Base-by-base conservation (phyloP, 1,140 invertebrate genomes). In the Rhizoglyphus robini region DNA sequence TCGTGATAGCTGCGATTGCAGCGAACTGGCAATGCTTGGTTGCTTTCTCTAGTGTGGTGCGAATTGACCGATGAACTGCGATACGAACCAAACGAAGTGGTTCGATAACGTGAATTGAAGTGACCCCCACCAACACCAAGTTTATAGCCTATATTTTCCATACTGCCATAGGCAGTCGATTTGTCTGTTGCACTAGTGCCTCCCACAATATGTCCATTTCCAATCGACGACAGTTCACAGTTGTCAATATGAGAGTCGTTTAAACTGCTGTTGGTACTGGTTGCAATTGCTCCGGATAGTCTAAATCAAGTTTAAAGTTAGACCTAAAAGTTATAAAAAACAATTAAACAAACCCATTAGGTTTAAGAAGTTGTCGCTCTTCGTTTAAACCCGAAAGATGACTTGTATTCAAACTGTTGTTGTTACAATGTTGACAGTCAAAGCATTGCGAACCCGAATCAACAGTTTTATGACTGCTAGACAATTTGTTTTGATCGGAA, bases 71-170 rank as follows among this genome's bases (percentile, higher is more conserved):
- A n/a, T 3, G 15, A 18, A 1, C 18, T 23, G 5, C n/a, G 20
- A 38, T 64, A 57, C 20, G 63, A 64, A 57, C 63, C 30, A 27
- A 47, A 49, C 18, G 63, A 64, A 20, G 63, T 64, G 3, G 63
- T 51, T 25, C 63, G 63, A 4, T 29, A 18, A 32, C 63, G 41
- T 46, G 18, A 46, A 46, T 46, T 46, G 8, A 11, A 11, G n/a
- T 49, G 4, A 4, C 15, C 23, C 13, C n/a, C 13, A 27, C 15
- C 4, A 11, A 49, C 5, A 49, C 5, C 5, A 20, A 49, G 25
- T 49, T 49, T 11, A 4, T 46, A n/a, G 27, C 63, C 63, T 34
- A 64, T 4, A 36, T 48, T 64, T 49, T 64, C 63, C n/a, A 31
- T 36, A 25, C 63, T 64, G 25, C 63, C 63, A 64, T 18, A 64